Conservation (phyloP, 2,113 vertebrate genomes). For the Callorhinus ursinus region DNA sequence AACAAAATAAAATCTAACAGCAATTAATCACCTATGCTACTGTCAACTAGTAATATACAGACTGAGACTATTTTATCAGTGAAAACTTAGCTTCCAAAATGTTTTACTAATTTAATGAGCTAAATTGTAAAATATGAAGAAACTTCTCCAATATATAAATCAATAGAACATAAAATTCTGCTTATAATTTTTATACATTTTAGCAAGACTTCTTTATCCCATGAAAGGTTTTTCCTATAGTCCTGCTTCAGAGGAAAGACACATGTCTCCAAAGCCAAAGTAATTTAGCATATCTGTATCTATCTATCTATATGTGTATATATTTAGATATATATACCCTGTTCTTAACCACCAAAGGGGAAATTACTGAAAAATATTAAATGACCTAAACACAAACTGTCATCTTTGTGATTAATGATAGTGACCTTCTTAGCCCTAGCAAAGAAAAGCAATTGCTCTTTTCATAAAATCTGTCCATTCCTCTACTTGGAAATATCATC, state of each 20-base stretch:
- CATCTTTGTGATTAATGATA: not conserved
- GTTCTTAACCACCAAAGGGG: conserved; percentile 33
- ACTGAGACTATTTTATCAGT: not conserved
- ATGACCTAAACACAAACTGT: not conserved
- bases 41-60: not conserved
- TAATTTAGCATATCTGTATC: not conserved
- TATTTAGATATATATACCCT: not conserved
- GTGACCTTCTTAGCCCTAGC: not conserved
- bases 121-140: conserved; percentile 51
- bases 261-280: not conserved
- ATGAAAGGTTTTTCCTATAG: conserved; percentile 2
- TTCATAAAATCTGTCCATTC: conserved; percentile 20
- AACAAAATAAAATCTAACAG: conserved; percentile 19
- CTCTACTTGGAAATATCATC: conserved; percentile 15
- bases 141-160: not conserved
- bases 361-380: conserved; percentile 46
- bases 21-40: not conserved
- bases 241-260: not conserved
- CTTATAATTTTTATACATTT: conserved; percentile 4
- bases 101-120: conserved; percentile 18
- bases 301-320: not conserved
- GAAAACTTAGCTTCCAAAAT: conserved; percentile 27
- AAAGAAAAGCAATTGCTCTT: not conserved
- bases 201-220: not conserved
- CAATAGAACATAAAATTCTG: conserved; percentile 34